Percentiles rank a stretch among this genome's conserved stretches.
Evolutionary conservation across 1,140 invertebrate species (phyloP).

Genomic region (Cyclina sinensis): DNA sequence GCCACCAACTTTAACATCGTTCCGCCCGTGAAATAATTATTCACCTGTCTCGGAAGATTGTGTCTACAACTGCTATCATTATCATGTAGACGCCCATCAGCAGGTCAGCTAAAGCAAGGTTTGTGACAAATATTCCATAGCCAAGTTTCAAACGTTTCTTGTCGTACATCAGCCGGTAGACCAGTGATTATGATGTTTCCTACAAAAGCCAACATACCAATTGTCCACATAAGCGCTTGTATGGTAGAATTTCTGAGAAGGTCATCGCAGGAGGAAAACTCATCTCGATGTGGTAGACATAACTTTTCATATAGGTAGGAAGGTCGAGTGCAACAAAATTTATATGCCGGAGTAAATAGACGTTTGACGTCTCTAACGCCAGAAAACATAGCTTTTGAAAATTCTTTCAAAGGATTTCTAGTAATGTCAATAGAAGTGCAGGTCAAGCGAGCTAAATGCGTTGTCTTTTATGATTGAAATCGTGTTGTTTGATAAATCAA

Average conservation of each 20-base stretch:
- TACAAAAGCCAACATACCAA: slow-evolving; percentile 69
- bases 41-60: slow-evolving; percentile 9
- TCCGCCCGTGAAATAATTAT: background rate
- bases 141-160: slow-evolving; percentile 59
- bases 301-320: slow-evolving; percentile 25
- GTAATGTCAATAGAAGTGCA: background rate
- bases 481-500: background rate
- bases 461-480: background rate
- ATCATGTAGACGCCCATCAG: slow-evolving; percentile 42
- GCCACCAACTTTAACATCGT: too few relatives aligned
- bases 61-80: slow-evolving; percentile 28
- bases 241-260: slow-evolving; percentile 70
- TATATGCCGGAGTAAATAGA: background rate
- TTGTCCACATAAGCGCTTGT: slow-evolving; percentile 74
- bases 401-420: background rate
- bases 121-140: slow-evolving; percentile 67
- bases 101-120: slow-evolving; percentile 26
- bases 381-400: background rate
- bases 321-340: slow-evolving; percentile 39
- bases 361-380: background rate
- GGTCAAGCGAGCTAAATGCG: background rate
- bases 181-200: slow-evolving; percentile 73
- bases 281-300: slow-evolving; percentile 68
- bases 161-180: slow-evolving; percentile 63
- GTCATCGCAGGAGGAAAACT: slow-evolving; percentile 77